Percentiles rank a stretch among this genome's conserved stretches.
Evolutionary conservation across 1,140 invertebrate species (phyloP).

Genomic region (Agrypnia vestita): DNA sequence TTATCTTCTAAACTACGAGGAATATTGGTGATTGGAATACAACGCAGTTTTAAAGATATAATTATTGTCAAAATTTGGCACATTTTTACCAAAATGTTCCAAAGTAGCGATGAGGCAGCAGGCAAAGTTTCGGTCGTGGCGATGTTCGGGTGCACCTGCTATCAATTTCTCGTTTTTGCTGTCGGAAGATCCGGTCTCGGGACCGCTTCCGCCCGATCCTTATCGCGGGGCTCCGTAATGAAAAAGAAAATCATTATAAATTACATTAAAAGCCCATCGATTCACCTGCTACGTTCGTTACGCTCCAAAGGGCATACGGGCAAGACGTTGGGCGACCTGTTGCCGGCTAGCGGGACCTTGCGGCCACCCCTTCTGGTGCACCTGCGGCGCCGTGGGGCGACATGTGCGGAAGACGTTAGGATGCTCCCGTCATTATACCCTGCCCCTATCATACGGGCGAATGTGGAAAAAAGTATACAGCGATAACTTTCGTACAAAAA

Average conservation of each 20-base stretch:
- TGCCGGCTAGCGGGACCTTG: slow-evolving; percentile 33
- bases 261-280: slow-evolving; percentile 64
- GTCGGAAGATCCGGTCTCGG: slow-evolving; percentile 59
- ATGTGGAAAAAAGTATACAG: slow-evolving; percentile 22
- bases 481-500: slow-evolving; percentile 43
- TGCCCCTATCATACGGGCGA: slow-evolving; percentile 24
- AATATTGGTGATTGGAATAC: too few species aligned
- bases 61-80: too few species aligned
- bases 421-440: slow-evolving; percentile 17
- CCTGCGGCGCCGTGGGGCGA: slow-evolving; percentile 64
- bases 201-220: slow-evolving; percentile 60
- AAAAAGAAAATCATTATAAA: slow-evolving; percentile 57
- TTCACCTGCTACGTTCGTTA: slow-evolving; percentile 72
- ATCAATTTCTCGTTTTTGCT: slow-evolving; percentile 44
- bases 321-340: slow-evolving; percentile 48
- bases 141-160: slow-evolving; percentile 53
- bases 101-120: too few species aligned
- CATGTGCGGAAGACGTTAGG: slow-evolving; percentile 73
- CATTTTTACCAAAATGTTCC: too few species aligned
- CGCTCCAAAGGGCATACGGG: slow-evolving; percentile 69
- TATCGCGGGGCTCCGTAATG: slow-evolving; percentile 39
- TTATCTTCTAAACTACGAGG: too few species aligned
- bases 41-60: too few species aligned
- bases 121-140: not conserved
- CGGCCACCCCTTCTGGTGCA: slow-evolving; percentile 44